Conservation (phyloP, 2,888 invertebrate species). For the Sarcophaga variegata region DNA sequence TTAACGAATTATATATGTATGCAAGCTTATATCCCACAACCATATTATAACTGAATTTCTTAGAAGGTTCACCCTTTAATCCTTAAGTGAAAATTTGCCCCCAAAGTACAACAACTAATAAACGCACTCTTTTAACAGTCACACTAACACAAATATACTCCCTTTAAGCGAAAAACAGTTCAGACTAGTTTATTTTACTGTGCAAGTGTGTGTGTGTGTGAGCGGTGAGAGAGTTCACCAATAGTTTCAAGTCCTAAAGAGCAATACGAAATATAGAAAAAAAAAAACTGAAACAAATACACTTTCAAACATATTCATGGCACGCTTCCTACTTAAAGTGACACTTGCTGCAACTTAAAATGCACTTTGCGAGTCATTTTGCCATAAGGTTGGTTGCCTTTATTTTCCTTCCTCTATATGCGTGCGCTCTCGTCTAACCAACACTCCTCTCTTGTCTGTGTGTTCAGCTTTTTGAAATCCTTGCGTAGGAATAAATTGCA, state of each 20-base stretch:
- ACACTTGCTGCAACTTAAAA: constrained; percentile 71
- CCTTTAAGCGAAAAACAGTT: neutral
- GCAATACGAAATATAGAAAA: neutral
- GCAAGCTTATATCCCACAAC: no score
- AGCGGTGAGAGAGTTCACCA: no score
- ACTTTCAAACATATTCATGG: constrained; percentile 47
- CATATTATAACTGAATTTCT: no score
- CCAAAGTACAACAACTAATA: constrained; percentile 51
- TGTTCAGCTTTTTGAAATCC: neutral
- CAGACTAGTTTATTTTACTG: no score
- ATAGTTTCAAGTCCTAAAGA: no score
- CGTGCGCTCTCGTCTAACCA: no score
- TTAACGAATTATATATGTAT: no score
- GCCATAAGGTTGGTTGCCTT: constrained; percentile 46
- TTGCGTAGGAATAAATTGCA: neutral
- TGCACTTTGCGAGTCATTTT: constrained; percentile 70
- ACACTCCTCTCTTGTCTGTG: neutral
- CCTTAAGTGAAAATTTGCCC: constrained; percentile 58
- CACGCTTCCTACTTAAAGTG: constrained; percentile 67
- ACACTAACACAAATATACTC: constrained; percentile 1
- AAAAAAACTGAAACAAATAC: neutral
- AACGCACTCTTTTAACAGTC: constrained; percentile 7
- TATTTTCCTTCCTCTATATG: no score
- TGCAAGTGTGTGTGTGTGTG: no score
- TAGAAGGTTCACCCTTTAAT: constrained; percentile 7